These are phyloP conservation scores for Entomobrya proxima DNA, from an alignment of 2,888 invertebrate genomes.

Conservation along the genomic window DNA sequence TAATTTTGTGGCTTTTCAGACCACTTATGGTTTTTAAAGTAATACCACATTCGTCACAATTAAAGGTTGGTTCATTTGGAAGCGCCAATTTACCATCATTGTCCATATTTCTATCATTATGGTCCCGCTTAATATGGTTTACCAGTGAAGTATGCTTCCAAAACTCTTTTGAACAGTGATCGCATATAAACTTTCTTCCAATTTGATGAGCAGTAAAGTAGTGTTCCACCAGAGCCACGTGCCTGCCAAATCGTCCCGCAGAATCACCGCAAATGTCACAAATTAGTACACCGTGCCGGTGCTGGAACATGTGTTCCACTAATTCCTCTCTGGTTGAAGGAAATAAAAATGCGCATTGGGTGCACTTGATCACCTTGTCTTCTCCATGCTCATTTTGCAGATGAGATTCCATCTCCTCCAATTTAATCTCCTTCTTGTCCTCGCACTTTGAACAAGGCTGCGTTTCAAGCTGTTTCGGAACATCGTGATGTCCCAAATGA, in stretches of 20 bases:
- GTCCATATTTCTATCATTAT: too few species aligned
- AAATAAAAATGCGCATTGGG: neutral
- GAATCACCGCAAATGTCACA: conserved; percentile 33
- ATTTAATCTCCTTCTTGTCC: neutral
- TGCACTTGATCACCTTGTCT: neutral
- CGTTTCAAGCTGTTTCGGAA: too few species aligned
- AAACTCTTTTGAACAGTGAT: neutral
- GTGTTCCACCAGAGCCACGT: neutral
- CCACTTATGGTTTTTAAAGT: neutral
- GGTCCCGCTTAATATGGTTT: neutral
- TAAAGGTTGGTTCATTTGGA: neutral
- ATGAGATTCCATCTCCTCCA: neutral
- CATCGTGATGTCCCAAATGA: too few species aligned
- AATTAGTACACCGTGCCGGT: neutral
- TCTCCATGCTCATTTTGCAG: neutral
- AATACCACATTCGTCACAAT: neutral
- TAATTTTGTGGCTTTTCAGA: neutral
- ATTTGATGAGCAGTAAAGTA: neutral
- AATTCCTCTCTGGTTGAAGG: neutral
- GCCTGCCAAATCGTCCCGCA: neutral
- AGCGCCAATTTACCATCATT: neutral
- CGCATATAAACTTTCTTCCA: neutral
- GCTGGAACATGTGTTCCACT: neutral
- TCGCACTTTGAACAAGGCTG: neutral
- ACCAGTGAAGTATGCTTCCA: neutral